These are phyloP conservation scores for Apostichopus parvimensis DNA, from an alignment of 35 echinoderm and acorn worm genomes.

Conservation along the genomic window DNA sequence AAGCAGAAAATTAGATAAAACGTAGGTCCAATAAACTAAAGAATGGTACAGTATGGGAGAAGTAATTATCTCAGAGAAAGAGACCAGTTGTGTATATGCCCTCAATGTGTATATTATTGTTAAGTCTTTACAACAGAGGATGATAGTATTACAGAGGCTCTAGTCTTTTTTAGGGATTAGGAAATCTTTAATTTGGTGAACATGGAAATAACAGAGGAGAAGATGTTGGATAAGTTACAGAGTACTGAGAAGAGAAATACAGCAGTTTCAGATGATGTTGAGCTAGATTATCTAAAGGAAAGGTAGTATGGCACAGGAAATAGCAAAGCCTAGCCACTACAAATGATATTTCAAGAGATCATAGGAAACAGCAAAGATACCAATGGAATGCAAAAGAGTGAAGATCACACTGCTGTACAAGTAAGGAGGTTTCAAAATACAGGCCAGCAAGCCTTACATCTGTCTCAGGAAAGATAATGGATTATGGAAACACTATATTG, in stretches of 20 bases:
- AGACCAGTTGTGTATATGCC: no score
- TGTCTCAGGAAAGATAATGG: no score
- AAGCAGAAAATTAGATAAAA: no score
- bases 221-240: background rate
- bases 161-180: background rate
- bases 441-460: no score
- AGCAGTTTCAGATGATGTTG: background rate
- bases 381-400: no score
- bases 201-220: background rate
- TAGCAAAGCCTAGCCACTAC: background rate
- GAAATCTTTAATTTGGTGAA: background rate
- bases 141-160: background rate
- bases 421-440: no score
- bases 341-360: background rate
- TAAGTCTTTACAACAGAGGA: background rate
- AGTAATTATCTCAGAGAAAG: no score
- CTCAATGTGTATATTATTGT: no score
- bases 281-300: constrained; percentile 6
- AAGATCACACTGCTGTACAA: no score
- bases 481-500: no score
- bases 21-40: no score
- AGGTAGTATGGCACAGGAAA: background rate
- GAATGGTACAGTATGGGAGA: no score
- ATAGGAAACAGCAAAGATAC: background rate
- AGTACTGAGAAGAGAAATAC: background rate